These are phyloP conservation scores for Heliopora coerulea DNA, from an alignment of 92 coral and sea anemone species.

Conservation along the genomic window DNA sequence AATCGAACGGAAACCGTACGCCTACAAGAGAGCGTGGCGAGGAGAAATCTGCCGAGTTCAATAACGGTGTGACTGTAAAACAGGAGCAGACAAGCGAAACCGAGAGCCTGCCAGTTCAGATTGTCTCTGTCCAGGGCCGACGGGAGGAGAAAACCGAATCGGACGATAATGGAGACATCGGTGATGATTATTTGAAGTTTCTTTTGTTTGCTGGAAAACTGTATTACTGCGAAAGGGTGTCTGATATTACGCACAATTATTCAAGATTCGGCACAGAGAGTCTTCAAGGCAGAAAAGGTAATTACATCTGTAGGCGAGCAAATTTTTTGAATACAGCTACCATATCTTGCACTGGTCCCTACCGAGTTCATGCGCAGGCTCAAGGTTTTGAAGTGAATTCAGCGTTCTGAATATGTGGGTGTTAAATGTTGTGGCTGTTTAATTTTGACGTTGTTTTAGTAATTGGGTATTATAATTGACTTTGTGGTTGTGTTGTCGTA, in stretches of 20 bases:
- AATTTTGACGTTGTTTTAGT: too few species aligned
- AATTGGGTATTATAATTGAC: too few species aligned
- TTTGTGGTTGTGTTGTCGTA: background rate
- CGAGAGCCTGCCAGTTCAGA: background rate
- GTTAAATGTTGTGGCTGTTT: too few species aligned
- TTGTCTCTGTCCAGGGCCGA: background rate
- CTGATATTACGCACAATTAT: slow-evolving; percentile 23
- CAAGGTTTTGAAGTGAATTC: too few species aligned
- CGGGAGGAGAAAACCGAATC: background rate
- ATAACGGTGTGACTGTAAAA: background rate
- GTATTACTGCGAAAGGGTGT: slow-evolving; percentile 15
- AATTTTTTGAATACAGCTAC: too few species aligned
- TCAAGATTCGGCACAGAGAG: slow-evolving; percentile 8
- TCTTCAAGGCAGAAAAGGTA: slow-evolving; percentile 27
- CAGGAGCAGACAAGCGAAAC: slow-evolving; percentile 7
- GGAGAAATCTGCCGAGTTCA: background rate
- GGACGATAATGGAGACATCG: background rate
- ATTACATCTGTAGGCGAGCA: background rate
- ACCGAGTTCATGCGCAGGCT: too few species aligned
- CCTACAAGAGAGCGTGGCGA: background rate
- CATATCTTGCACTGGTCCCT: too few species aligned
- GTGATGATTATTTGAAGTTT: slow-evolving; percentile 33
- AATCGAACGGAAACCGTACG: background rate
- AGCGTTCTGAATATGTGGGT: too few species aligned
- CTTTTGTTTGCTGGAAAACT: slow-evolving; percentile 28